phyloP scores from a whole-genome alignment of 2,797 vertebrate genomes.

The Hippoglossus hippoglossus region DNA sequence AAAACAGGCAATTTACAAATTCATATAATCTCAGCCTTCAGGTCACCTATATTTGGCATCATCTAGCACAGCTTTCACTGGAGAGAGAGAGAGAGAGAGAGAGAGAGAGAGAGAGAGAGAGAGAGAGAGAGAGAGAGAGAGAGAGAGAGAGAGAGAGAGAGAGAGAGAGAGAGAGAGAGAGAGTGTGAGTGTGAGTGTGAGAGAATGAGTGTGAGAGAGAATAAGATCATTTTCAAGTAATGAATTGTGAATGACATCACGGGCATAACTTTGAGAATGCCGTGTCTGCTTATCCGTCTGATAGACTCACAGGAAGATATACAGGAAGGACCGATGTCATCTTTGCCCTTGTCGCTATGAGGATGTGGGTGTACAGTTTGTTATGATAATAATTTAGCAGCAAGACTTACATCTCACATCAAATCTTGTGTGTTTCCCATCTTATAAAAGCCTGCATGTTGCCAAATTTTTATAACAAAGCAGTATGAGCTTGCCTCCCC shows the following conservation, averaged over 20 bases:
- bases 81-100: not conserved
- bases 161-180: not conserved
- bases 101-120: not conserved
- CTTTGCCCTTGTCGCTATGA: not conserved
- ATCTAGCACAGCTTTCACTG: not conserved
- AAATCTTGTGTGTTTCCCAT: not conserved
- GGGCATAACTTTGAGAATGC: slow-evolving; percentile 29
- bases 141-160: not conserved
- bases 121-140: not conserved
- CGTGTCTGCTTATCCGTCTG: slow-evolving; percentile 6
- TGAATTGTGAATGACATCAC: slow-evolving; percentile 18
- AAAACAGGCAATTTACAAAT: slow-evolving; percentile 11
- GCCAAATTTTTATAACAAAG: not conserved
- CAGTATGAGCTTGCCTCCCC: not conserved
- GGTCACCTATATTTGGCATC: slow-evolving; percentile 17
- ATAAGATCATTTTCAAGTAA: slow-evolving; percentile 2
- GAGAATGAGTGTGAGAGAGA: not conserved
- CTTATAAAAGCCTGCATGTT: not conserved
- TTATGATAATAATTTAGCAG: slow-evolving; percentile 24
- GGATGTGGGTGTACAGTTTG: slow-evolving; percentile 3
- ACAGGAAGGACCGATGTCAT: not conserved
- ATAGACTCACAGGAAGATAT: not conserved
- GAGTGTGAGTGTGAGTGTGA: too few relatives aligned
- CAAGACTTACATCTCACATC: not conserved
- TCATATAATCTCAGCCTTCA: slow-evolving; percentile 11